A percentile compares a stretch with the other conserved stretches of the same genome.
Evolutionary conservation across 2,113 vertebrate species (phyloP).

Genomic region (Opisthocomus hoazin): DNA sequence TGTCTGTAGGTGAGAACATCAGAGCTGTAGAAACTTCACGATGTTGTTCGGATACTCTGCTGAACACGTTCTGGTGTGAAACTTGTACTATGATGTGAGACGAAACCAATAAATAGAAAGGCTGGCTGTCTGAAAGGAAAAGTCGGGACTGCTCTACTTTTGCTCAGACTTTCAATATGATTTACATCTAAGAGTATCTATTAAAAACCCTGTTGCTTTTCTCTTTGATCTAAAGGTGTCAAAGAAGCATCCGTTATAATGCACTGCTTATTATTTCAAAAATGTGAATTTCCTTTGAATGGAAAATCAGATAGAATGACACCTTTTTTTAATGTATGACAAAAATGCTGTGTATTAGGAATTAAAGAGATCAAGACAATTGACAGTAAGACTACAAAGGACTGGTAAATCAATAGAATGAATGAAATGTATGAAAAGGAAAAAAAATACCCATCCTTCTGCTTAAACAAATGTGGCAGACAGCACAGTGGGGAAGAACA

Average conservation of each 20-base stretch:
- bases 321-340: conserved; percentile 31
- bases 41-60: not conserved
- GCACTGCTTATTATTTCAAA: conserved; percentile 55
- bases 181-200: conserved; percentile 43
- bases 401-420: conserved; percentile 32
- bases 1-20: not conserved
- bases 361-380: conserved; percentile 58
- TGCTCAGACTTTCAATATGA: not conserved
- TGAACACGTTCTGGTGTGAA: not conserved
- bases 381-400: conserved; percentile 49
- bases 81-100: not conserved
- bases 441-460: not conserved
- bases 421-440: not conserved
- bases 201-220: conserved; percentile 46
- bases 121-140: not conserved
- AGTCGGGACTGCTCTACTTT: conserved; percentile 15
- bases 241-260: conserved; percentile 25
- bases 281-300: conserved; percentile 39
- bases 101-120: not conserved
- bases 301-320: conserved; percentile 50
- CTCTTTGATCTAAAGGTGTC: conserved; percentile 57
- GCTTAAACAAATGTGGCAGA: not conserved
- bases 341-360: conserved; percentile 54
- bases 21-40: not conserved
- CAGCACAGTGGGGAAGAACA: not conserved